Base-by-base conservation (phyloP, 2,113 vertebrate species). In the Thamnaconus septentrionalis region DNA sequence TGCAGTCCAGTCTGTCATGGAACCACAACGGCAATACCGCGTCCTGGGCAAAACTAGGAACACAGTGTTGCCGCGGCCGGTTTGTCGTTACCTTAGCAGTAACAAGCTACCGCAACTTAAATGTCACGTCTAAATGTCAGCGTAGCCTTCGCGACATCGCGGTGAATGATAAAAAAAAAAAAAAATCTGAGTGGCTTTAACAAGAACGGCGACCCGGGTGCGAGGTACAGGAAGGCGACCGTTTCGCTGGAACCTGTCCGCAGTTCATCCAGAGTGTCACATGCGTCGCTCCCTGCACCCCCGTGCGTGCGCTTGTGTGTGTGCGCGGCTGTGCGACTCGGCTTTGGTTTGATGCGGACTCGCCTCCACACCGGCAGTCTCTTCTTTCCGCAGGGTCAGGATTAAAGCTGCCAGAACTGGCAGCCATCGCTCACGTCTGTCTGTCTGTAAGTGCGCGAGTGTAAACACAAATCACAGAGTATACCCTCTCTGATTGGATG, bases 371-470 rank as follows among this genome's bases (percentile, higher is more conserved):
- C 73, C 77, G 72, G 79, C 70, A 66, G 81, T 85, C 77, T 90
- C 82, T 49, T 82, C 71, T 87, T 85, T 76, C 84, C 80, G 81
- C 87, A 81, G 60, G 76, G 73, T 88, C 86, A 83, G 88, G 76
- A 69, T 73, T 76, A 65, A 50, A 49, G 73, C 68, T 81, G 81
- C 84, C 66, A 91, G 5, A 88, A 93, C 88, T 88, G 91, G 90
- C 93, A 92, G 90, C 89, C 92, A 91, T 93, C 93, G 92, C 88
- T 94, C 92, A 90, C 87, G 83, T 71, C 52, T 80, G 42, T 68
- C 53, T 80, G 45, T 47, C 54, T 45, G 61, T 62, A 59, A 18
- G 48, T 56, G 41, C 53, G 61, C 75, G 63, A 49, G 55, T 45
- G 67, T 59, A 41, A 41, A 50, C 41, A 57, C 2, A 70, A 58